Conservation (phyloP, 2,888 invertebrate species). For the Plutella xylostella region DNA sequence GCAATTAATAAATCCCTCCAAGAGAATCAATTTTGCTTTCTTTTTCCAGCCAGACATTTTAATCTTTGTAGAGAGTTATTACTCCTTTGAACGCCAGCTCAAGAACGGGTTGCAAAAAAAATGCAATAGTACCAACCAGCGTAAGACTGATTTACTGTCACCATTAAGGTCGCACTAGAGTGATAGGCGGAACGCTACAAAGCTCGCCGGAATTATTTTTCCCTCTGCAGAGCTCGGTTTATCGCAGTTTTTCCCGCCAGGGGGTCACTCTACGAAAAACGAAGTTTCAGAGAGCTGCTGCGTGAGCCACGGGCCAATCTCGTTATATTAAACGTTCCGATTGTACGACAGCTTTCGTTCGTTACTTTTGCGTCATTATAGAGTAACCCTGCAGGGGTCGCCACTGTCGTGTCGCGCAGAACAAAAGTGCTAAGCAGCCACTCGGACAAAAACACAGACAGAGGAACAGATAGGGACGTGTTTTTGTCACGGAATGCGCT, state of each 20-base stretch:
- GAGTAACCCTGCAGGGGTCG: no score
- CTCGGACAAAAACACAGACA: constrained; percentile 27
- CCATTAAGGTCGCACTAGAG: constrained; percentile 5
- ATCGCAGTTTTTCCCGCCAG: constrained; percentile 2
- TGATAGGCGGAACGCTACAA: constrained; percentile 5
- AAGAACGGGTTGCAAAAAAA: not conserved
- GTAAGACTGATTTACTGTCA: constrained; percentile 8
- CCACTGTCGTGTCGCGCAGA: constrained; percentile 17
- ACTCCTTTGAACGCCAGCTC: no score
- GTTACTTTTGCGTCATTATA: no score
- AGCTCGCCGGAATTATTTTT: constrained; percentile 9
- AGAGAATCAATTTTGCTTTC: not conserved
- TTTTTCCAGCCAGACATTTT: not conserved
- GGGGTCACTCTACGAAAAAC: no score
- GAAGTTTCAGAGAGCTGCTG: no score
- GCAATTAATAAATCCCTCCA: not conserved
- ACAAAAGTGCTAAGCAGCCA: constrained; percentile 26
- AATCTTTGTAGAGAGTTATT: not conserved
- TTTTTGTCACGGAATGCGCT: constrained; percentile 13
- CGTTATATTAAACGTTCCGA: no score
- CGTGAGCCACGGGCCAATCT: no score
- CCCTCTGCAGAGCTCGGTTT: constrained; percentile 8
- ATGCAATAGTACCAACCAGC: not conserved
- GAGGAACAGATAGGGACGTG: constrained; percentile 12
- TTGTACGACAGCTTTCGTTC: no score